Base-by-base conservation (phyloP, 2,888 invertebrate species). In the Lobophora halterata region DNA sequence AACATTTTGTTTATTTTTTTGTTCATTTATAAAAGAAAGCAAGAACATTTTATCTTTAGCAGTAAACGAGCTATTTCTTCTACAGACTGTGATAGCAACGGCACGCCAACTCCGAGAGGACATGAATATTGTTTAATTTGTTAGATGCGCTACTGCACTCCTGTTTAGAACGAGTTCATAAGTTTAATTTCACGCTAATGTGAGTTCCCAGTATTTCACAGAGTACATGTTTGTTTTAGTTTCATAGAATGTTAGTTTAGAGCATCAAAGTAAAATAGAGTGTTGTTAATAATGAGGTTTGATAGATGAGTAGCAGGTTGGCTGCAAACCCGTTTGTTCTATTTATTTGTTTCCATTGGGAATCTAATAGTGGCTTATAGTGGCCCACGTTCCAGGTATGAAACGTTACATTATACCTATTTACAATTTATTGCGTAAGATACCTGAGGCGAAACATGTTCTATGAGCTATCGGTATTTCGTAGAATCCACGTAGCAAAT, bases 121-220 rank as follows among this genome's bases (percentile, higher is more conserved):
- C 52, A 46, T 52, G 56, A 59, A 61, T 59, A 65, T 58, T 59
- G 62, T 64, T 65, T 65, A 61, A 69, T 69, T 60, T 66, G 58
- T 59, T 57, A 57, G 57, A 58, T 59, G 54, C 56, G 49, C 53
- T 52, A 54, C 55, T 49, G 54, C 46, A 42, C 44, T 46, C 54
- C 38, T 40, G 49, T 55, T 53, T 46, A 47, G 41, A 52, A 55
- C 33, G 42, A 43, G 42, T 52, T 56, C 46, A 46, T 41, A 51
- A 55, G 54, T 53, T 55, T 55, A 57, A 60, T 62, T 61, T 59
- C 46, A 60, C 55, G 55, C 42, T 58, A 50, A 60, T 61, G 49
- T 34, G 48, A 48, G 56, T 54, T 58, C 17, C 37, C 29, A 33
- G 36, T 30, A 35, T 41, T 35, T 3, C 17, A 10, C 18, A 16